These are phyloP conservation scores for Oreochromis niloticus DNA, from an alignment of 2,113 vertebrate species.

Conservation along the genomic window DNA sequence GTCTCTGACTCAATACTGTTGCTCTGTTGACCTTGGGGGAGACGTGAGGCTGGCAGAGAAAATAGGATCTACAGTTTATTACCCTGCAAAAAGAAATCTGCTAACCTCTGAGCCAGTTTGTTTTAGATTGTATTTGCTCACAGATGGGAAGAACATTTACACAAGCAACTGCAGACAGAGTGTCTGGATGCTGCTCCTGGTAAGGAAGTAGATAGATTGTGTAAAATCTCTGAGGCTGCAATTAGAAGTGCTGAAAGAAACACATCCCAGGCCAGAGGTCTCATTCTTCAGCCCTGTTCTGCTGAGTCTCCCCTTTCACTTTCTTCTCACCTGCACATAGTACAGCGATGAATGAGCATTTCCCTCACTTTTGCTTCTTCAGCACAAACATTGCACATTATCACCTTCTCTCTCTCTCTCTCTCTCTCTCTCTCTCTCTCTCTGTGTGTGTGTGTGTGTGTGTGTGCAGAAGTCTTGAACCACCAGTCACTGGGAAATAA, in stretches of 20 bases:
- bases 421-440: background rate
- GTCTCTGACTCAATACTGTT: constrained; percentile 12
- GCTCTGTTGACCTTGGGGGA: constrained; percentile 23
- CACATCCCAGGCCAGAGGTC: background rate
- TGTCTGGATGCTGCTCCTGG: background rate
- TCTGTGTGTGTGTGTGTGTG: background rate
- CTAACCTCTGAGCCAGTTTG: background rate
- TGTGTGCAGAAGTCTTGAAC: background rate
- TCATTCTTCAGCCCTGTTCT: constrained; percentile 19
- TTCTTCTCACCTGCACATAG: constrained; percentile 9
- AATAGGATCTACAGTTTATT: background rate
- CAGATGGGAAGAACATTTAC: background rate
- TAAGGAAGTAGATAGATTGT: background rate
- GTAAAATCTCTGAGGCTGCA: constrained; percentile 45
- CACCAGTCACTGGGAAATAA: background rate
- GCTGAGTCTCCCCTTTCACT: constrained; percentile 38
- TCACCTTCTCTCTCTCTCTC: background rate
- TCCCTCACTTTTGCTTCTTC: background rate
- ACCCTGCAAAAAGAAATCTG: background rate
- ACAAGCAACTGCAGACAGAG: background rate
- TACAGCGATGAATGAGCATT: background rate
- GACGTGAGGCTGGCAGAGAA: background rate
- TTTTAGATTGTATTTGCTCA: background rate
- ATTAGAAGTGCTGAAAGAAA: constrained; percentile 37
- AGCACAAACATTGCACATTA: background rate